Conservation (phyloP, 2,113 vertebrate genomes). For the Takifugu bimaculatus region DNA sequence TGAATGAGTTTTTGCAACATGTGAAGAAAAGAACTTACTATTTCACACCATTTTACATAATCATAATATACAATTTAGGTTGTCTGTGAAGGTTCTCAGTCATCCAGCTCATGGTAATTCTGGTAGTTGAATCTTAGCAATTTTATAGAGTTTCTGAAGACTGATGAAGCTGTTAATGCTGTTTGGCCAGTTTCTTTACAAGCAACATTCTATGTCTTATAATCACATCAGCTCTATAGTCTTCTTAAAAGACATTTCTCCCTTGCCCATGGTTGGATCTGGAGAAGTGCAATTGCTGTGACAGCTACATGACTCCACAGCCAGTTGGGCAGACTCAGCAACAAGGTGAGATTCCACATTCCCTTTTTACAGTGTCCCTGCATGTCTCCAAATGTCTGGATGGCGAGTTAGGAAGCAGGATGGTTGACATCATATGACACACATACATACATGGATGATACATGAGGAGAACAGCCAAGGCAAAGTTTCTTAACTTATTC, state of each 20-base stretch:
- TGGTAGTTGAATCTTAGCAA: too few relatives aligned
- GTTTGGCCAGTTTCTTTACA: too few relatives aligned
- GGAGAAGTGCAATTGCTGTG: conserved; percentile 44
- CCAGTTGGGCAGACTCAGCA: conserved; percentile 48
- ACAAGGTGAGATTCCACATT: conserved; percentile 69
- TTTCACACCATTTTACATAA: too few relatives aligned
- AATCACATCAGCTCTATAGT: conserved; percentile 3
- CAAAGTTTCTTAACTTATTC: conserved; percentile 18
- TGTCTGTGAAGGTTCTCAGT: too few relatives aligned
- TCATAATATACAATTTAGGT: too few relatives aligned
- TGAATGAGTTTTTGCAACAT: too few relatives aligned
- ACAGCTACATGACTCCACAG: conserved; percentile 44
- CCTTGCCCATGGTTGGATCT: conserved; percentile 56
- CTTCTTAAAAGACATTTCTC: conserved; percentile 29
- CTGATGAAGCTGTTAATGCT: too few relatives aligned
- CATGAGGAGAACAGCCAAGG: conserved; percentile 25
- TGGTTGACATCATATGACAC: conserved; percentile 19
- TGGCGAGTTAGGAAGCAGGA: conserved; percentile 21
- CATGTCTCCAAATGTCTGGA: conserved; percentile 46
- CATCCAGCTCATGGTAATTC: too few relatives aligned
- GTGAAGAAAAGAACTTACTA: too few relatives aligned
- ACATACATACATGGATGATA: conserved; percentile 25
- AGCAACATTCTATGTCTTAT: too few relatives aligned
- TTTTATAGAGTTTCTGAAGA: too few relatives aligned
- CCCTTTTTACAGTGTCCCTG: conserved; percentile 54